Evolutionary conservation across 2,797 vertebrate genomes (phyloP).

Genomic region (Eulemur albifrons): DNA sequence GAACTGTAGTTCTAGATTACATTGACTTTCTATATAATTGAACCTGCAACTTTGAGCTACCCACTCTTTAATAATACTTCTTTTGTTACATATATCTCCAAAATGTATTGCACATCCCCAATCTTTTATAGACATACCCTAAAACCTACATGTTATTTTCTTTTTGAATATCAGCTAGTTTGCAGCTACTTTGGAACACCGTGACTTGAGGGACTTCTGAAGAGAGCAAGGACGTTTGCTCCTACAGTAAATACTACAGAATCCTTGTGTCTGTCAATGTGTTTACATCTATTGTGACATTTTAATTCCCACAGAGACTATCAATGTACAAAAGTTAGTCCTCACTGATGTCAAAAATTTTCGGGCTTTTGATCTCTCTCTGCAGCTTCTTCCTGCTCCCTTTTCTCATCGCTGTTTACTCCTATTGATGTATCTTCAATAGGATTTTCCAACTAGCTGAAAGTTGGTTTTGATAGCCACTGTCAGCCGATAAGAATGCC

Average conservation of each 20-base stretch:
- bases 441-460: neutral
- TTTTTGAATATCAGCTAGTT: too few species aligned
- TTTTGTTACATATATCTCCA: neutral
- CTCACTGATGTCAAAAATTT: neutral
- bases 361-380: neutral
- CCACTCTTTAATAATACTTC: neutral
- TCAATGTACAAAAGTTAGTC: neutral
- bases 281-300: neutral
- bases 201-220: neutral
- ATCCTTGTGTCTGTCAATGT: accelerated
- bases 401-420: neutral
- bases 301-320: neutral
- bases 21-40: neutral
- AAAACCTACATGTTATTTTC: too few species aligned
- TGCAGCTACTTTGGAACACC: neutral
- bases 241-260: accelerated
- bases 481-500: neutral
- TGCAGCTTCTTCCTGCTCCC: neutral
- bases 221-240: neutral
- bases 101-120: neutral
- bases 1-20: neutral
- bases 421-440: neutral
- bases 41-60: neutral
- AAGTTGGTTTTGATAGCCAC: neutral
- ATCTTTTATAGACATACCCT: neutral